Conservation (phyloP, 92 coral and sea anemone genomes). For the Phenganax marumi region DNA sequence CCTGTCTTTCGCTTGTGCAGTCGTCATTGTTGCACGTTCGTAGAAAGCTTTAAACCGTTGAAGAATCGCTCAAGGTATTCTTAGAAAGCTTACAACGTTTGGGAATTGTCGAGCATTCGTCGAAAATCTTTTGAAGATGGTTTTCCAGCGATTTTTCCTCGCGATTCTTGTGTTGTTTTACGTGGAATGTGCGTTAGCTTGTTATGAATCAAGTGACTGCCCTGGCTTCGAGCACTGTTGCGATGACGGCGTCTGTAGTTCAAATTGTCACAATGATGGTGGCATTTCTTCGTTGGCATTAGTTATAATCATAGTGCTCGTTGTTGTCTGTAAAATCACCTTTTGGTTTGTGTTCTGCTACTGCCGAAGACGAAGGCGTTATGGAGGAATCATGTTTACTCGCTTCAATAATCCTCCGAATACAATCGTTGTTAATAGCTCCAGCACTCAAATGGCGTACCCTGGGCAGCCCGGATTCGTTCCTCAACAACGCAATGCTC, state of each 20-base stretch:
- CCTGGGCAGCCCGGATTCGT: neutral
- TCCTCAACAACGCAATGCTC: neutral
- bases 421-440: neutral
- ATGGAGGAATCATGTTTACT: constrained; percentile 1
- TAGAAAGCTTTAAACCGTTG: too few relatives aligned
- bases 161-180: neutral
- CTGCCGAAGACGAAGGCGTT: constrained; percentile 4
- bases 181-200: neutral
- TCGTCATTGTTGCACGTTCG: too few relatives aligned
- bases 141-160: neutral
- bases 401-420: constrained; percentile 7
- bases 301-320: neutral
- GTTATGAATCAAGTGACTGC: neutral
- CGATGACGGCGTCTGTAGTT: neutral
- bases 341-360: constrained; percentile 2
- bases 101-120: too few relatives aligned
- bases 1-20: too few relatives aligned
- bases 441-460: neutral
- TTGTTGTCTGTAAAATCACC: neutral
- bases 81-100: neutral
- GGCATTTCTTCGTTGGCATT: neutral
- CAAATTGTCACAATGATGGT: neutral
- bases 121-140: neutral
- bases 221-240: neutral
- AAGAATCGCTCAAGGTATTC: neutral